These are phyloP conservation scores for Phallusia fumigata DNA, from an alignment of 23 tunicate species.

Conservation along the genomic window DNA sequence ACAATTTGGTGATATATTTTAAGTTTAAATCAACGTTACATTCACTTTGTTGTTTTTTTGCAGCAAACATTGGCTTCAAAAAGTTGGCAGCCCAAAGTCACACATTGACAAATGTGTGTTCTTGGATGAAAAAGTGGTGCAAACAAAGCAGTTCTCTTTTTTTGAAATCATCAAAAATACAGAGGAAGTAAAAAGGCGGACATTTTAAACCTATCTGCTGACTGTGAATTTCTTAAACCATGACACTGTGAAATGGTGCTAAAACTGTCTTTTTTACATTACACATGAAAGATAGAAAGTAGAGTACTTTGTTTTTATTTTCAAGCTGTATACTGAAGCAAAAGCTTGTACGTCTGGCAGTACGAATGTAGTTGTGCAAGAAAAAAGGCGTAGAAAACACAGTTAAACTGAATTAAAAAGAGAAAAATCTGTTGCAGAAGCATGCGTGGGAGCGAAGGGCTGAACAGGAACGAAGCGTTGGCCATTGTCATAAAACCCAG, in stretches of 20 bases:
- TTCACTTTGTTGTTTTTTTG: slow-evolving; percentile 3
- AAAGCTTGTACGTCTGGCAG: slow-evolving; percentile 5
- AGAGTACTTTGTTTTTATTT: slow-evolving; percentile 1
- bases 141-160: slow-evolving; percentile 16
- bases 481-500: too few relatives aligned
- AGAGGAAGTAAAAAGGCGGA: slow-evolving; percentile 35
- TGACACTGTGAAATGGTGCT: slow-evolving; percentile 1
- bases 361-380: slow-evolving; percentile 2
- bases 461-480: neutral
- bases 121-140: slow-evolving; percentile 30
- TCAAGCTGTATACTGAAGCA: slow-evolving; percentile 8
- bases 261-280: neutral
- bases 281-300: neutral
- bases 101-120: slow-evolving; percentile 55
- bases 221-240: neutral
- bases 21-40: neutral
- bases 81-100: slow-evolving; percentile 78
- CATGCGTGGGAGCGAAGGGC: neutral
- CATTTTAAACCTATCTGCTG: neutral
- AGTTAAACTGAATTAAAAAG: neutral
- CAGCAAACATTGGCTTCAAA: slow-evolving; percentile 73
- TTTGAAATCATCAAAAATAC: slow-evolving; percentile 47
- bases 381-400: neutral
- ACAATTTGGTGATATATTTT: neutral
- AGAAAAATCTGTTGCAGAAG: neutral